Base-by-base conservation (phyloP, 2,888 invertebrate species). In the Heterodera filipjevi region DNA sequence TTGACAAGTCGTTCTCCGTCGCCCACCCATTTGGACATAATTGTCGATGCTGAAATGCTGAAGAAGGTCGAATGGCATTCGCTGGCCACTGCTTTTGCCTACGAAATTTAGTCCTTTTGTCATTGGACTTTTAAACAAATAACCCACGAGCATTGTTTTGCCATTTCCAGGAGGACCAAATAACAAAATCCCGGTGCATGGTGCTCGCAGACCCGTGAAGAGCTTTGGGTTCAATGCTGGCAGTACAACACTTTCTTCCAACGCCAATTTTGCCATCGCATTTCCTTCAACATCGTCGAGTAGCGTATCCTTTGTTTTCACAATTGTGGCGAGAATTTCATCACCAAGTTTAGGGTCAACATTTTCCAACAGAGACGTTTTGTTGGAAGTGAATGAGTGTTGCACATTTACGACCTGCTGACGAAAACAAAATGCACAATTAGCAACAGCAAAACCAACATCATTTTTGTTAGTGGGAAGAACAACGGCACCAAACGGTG, bases 1-100 rank as follows among this genome's bases (percentile, higher is more conserved):
- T 96, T 92, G 49, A 99, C 97, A 90, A 99, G 92, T 91, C 99
- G 99, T 90, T 99, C 99, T 16, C 97, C 96, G 90, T 99, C 98
- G 3, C 98, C 98, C 14, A 91, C 91, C 90, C 91, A 99, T 91
- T 99, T 99, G 86, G 97, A 97, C 10, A 97, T 99, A 77, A 99
- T 92, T 84, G 95, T 95, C n/a, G 97, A 95, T 27, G 98, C 97
- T 83, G 96, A 96, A 90, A 99, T 97, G 82, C 96, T 96, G 91
- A 99, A 96, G 91, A 99, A 99, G 0, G 95, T 96, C 70, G 96
- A 95, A 85, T 95, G 94, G 85, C 96, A 95, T 90, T 98, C 97
- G 12, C 94, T 95, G 0, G 98, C 97, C 19, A 98, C 96, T 73
- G 98, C 98, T 81, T 97, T 94, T 0, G 98, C 98, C 68, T 68